A percentile compares a stretch with the other conserved stretches of the same genome.
Conservation (phyloP, 2,113 vertebrate genomes). For the Buteo buteo region DNA sequence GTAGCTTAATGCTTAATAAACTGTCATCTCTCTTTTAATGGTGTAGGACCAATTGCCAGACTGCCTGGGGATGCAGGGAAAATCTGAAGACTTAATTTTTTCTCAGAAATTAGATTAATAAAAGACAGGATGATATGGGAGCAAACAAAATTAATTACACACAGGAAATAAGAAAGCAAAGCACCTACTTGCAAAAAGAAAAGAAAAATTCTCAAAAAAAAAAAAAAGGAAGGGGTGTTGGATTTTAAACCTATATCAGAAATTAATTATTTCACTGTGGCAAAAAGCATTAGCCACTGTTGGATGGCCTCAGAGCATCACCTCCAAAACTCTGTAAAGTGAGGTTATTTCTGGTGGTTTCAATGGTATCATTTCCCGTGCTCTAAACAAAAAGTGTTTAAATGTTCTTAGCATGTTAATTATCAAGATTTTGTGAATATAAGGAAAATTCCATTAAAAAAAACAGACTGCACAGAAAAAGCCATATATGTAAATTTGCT, state of each 20-base stretch:
- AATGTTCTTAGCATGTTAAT: neutral
- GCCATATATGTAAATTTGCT: neutral
- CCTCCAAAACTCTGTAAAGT: neutral
- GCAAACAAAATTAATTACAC: neutral
- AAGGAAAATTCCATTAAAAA: neutral
- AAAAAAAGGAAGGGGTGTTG: neutral
- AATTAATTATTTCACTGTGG: neutral
- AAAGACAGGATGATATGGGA: neutral
- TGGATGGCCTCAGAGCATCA: neutral
- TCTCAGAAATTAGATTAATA: neutral
- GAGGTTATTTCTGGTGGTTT: neutral
- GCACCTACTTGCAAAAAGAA: neutral
- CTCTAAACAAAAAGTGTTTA: neutral
- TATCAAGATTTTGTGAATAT: neutral
- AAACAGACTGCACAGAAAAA: neutral
- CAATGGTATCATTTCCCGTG: neutral
- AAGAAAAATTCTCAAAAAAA: neutral
- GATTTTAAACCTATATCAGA: neutral
- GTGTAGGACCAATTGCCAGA: neutral
- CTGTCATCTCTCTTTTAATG: conserved; percentile 7
- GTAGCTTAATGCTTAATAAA: conserved; percentile 33
- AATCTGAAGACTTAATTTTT: neutral
- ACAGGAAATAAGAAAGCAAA: neutral
- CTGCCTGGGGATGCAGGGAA: neutral
- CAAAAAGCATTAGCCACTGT: neutral